Evolutionary conservation across 2,797 vertebrate genomes (phyloP).

Genomic region (Jordanella pulchra): DNA sequence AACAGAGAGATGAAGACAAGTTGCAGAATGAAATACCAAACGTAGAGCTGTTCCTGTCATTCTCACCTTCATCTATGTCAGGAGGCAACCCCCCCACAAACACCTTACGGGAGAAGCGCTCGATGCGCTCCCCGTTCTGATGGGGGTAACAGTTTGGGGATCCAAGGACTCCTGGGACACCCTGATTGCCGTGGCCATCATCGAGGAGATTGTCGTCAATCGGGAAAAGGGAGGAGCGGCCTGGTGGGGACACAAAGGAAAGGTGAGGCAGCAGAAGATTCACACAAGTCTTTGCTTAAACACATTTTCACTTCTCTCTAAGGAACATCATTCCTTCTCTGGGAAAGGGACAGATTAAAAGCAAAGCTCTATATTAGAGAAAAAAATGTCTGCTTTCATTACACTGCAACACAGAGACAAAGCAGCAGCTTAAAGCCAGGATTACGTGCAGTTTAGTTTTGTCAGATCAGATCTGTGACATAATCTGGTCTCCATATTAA

Average conservation of each 20-base stretch:
- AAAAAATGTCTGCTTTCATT: slow-evolving; percentile 20
- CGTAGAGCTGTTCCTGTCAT: not conserved
- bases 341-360: slow-evolving; percentile 11
- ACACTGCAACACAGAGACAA: slow-evolving; percentile 22
- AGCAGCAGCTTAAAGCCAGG: slow-evolving; percentile 35
- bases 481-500: slow-evolving; percentile 19
- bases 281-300: not conserved
- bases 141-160: slow-evolving; percentile 91
- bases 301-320: not conserved
- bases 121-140: slow-evolving; percentile 95
- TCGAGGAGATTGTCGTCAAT: slow-evolving; percentile 96
- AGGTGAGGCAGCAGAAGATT: slow-evolving; percentile 1
- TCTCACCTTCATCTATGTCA: slow-evolving; percentile 95
- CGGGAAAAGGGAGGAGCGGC: slow-evolving; percentile 95
- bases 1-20: not conserved
- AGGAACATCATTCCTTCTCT: not conserved
- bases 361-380: slow-evolving; percentile 2
- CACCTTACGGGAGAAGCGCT: slow-evolving; percentile 97
- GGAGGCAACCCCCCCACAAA: slow-evolving; percentile 97
- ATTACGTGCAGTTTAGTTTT: slow-evolving; percentile 40
- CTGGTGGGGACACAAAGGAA: slow-evolving; percentile 66
- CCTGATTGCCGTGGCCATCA: slow-evolving; percentile 92
- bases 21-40: not conserved
- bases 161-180: slow-evolving; percentile 87
- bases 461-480: slow-evolving; percentile 29